Evolutionary conservation across 37 sponge, comb jelly and placozoan species (phyloP).

Genomic region (Mnemiopsis leidyi): DNA sequence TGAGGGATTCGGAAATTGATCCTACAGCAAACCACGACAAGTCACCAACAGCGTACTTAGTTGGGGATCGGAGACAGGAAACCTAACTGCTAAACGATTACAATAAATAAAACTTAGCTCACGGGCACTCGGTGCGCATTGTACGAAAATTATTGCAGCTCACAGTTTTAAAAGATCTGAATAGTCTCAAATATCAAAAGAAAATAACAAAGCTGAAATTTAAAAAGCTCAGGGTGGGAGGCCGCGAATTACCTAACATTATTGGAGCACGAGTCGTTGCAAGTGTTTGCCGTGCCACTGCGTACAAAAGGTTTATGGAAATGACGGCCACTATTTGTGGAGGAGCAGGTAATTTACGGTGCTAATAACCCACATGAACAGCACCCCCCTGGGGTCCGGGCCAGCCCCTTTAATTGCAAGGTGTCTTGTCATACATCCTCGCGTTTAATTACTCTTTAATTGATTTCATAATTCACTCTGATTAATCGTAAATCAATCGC

Average conservation of each 20-base stretch:
- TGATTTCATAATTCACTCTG: neutral
- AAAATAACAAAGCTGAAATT: neutral
- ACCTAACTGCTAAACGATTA: neutral
- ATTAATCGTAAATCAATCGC: slow-evolving; percentile 9
- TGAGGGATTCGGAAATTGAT: neutral
- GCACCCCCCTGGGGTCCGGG: neutral
- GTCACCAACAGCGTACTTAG: neutral
- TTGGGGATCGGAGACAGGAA: neutral
- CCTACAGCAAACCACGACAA: neutral
- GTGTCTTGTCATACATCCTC: neutral
- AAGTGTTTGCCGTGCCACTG: neutral
- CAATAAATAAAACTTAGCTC: neutral
- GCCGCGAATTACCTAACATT: neutral
- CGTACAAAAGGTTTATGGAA: neutral
- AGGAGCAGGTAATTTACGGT: neutral
- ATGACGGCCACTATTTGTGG: neutral
- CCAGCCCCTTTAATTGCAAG: neutral
- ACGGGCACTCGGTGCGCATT: neutral
- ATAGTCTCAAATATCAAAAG: neutral
- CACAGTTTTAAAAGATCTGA: neutral
- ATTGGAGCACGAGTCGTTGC: neutral
- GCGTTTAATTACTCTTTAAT: neutral
- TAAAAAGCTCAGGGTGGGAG: neutral
- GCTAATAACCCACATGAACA: neutral
- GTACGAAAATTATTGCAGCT: neutral